Percentiles rank a stretch among this genome's conserved stretches.
Conservation (phyloP, 2,888 invertebrate genomes). For the Congeria kusceri region DNA sequence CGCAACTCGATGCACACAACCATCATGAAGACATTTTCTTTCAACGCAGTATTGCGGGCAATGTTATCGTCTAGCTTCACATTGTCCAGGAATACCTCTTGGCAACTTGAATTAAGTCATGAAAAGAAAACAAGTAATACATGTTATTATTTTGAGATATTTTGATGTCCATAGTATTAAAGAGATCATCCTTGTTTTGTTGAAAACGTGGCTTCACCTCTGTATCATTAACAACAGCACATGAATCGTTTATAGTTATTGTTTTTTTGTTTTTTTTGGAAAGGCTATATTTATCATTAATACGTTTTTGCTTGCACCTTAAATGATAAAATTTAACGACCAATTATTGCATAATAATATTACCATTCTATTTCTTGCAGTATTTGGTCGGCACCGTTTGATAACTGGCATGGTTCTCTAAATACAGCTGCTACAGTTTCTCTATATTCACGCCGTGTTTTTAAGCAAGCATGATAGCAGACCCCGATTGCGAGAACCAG, state of each 20-base stretch:
- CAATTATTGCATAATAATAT: background rate
- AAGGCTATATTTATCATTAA: no score
- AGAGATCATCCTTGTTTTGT: no score
- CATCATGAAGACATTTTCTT: constrained; percentile 83
- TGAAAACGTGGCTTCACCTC: no score
- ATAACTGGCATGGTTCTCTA: constrained; percentile 62
- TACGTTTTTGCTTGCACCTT: no score
- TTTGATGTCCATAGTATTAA: no score
- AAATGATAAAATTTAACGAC: no score
- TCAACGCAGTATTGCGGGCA: constrained; percentile 71
- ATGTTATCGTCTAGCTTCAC: constrained; percentile 3
- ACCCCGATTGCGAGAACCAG: constrained; percentile 79
- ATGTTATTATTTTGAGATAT: no score
- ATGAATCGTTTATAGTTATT: no score
- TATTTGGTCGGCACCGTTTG: constrained; percentile 59
- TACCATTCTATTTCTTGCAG: constrained; percentile 45
- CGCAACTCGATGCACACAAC: constrained; percentile 81
- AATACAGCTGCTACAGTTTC: constrained; percentile 67
- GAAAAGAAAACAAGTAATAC: no score
- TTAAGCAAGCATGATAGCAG: constrained; percentile 79
- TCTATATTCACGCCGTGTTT: constrained; percentile 72
- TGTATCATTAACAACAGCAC: no score
- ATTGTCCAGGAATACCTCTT: constrained; percentile 6
- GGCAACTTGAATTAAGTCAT: constrained; percentile 1
- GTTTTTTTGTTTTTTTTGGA: no score